phyloP scores from a whole-genome alignment of 2,113 vertebrate species.

The Heterotis niloticus region DNA sequence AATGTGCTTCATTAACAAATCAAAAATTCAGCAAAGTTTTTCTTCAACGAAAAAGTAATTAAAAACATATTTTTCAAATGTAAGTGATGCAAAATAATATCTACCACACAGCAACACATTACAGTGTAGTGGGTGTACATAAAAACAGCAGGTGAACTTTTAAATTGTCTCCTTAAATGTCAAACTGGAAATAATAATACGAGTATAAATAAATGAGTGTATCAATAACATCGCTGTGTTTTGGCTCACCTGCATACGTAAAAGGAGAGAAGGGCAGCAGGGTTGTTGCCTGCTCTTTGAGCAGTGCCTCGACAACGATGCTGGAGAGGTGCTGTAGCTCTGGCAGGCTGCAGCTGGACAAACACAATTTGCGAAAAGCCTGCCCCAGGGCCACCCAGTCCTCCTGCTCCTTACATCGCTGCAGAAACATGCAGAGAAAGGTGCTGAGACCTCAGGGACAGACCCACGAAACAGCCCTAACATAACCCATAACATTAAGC shows the following conservation, averaged over 20 bases:
- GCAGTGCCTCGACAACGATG: slow-evolving; percentile 67
- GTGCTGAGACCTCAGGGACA: background rate
- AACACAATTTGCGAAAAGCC: slow-evolving; percentile 67
- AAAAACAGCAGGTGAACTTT: too few relatives aligned
- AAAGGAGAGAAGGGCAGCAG: slow-evolving; percentile 79
- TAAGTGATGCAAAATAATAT: too few relatives aligned
- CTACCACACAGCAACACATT: too few relatives aligned
- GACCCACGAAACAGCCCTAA: background rate
- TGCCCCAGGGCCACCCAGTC: slow-evolving; percentile 78
- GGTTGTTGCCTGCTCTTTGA: slow-evolving; percentile 64
- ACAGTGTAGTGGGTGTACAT: too few relatives aligned
- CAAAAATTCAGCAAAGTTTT: too few relatives aligned
- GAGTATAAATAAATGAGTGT: too few relatives aligned
- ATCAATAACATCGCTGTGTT: background rate
- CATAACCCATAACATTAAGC: too few relatives aligned
- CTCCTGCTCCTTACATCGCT: slow-evolving; percentile 77
- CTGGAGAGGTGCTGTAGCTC: slow-evolving; percentile 73
- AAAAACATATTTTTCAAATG: too few relatives aligned
- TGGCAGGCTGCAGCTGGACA: slow-evolving; percentile 55
- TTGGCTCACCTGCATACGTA: slow-evolving; percentile 72
- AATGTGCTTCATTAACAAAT: background rate
- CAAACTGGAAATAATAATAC: background rate
- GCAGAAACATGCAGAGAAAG: slow-evolving; percentile 29
- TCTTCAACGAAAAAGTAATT: too few relatives aligned
- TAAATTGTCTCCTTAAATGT: background rate